Conservation (phyloP, 2,797 vertebrate genomes). For the Acipenser ruthenus region DNA sequence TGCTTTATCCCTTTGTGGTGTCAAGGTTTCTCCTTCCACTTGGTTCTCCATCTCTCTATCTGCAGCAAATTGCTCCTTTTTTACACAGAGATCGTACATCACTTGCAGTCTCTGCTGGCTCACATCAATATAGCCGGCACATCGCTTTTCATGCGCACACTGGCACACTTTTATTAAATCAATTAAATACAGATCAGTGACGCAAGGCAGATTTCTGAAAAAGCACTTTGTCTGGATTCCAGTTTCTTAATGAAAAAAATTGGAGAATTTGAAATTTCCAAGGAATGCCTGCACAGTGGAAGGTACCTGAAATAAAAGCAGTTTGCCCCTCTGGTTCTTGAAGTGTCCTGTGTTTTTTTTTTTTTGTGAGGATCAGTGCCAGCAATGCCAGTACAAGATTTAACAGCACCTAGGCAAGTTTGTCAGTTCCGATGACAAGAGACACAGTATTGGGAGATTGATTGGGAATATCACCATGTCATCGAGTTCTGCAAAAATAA, state of each 20-base stretch:
- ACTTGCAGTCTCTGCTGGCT: constrained; percentile 33
- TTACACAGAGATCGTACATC: constrained; percentile 62
- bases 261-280: no score
- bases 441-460: no score
- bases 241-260: not conserved
- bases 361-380: constrained; percentile 7
- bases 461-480: no score
- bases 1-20: constrained; percentile 25
- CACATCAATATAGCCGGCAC: constrained; percentile 29
- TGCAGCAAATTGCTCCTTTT: constrained; percentile 40
- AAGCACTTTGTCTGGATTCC: not conserved
- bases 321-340: constrained; percentile 1
- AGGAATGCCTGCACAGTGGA: no score
- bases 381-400: constrained; percentile 13
- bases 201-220: constrained; percentile 22
- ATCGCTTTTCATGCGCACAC: not conserved
- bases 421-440: not conserved
- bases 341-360: no score
- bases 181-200: constrained; percentile 28
- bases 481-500: no score
- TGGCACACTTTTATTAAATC: constrained; percentile 1
- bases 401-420: constrained; percentile 11
- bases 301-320: not conserved
- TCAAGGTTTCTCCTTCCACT: constrained; percentile 30
- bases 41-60: constrained; percentile 41